These are phyloP conservation scores for Brevimyrus niger DNA, from an alignment of 2,113 vertebrate genomes.

Conservation along the genomic window DNA sequence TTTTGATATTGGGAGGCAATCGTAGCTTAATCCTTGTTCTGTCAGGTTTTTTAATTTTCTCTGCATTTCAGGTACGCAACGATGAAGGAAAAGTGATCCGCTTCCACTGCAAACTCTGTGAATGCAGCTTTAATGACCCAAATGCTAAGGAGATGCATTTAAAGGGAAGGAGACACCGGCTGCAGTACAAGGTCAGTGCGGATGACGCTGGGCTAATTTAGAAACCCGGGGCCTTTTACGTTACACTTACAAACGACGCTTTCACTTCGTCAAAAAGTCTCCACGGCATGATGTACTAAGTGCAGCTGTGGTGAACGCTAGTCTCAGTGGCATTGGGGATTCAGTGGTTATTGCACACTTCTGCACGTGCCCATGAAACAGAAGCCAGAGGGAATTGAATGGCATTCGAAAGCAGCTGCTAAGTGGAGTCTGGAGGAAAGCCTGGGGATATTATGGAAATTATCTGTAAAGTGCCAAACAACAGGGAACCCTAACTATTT, in stretches of 20 bases:
- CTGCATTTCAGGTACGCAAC: conserved; percentile 77
- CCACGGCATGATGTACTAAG: neutral
- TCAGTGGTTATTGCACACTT: neutral
- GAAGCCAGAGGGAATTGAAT: neutral
- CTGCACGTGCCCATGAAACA: neutral
- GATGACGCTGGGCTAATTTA: neutral
- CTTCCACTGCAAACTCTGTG: conserved; percentile 95
- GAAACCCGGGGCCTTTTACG: neutral
- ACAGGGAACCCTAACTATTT: neutral
- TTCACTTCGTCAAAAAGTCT: neutral
- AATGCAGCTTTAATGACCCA: conserved; percentile 96
- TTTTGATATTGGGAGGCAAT: neutral
- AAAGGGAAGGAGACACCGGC: conserved; percentile 85
- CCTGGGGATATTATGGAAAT: neutral
- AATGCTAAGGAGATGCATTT: conserved; percentile 98
- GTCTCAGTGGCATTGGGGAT: neutral
- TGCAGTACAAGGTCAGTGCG: conserved; percentile 86
- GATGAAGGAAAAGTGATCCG: conserved; percentile 98
- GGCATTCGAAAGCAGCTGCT: neutral
- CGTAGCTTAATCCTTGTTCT: neutral
- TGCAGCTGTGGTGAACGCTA: neutral
- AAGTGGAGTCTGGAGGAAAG: neutral
- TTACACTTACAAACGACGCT: neutral
- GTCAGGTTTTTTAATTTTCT: neutral
- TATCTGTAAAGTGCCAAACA: neutral